Conservation (phyloP, 2,797 vertebrate genomes). For the Melanogrammus aeglefinus region DNA sequence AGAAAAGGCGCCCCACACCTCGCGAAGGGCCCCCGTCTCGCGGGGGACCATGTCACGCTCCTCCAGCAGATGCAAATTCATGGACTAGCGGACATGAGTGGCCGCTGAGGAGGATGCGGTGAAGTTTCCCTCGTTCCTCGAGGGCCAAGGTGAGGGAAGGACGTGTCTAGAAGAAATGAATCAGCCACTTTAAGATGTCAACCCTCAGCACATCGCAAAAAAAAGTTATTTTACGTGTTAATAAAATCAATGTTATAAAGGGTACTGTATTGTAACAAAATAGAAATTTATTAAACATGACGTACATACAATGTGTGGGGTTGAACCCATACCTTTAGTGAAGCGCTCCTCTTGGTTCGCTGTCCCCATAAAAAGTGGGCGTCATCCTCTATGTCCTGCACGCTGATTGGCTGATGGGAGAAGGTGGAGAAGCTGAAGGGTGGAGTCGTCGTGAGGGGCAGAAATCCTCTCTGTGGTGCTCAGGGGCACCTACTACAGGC, state of each 20-base stretch:
- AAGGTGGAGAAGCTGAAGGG: constrained; percentile 73
- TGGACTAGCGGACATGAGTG: constrained; percentile 59
- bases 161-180: constrained; percentile 65
- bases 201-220: background rate
- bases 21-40: constrained; percentile 35
- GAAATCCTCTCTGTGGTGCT: constrained; percentile 61
- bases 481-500: constrained; percentile 66
- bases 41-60: constrained; percentile 65
- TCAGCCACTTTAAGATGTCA: background rate
- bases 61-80: constrained; percentile 57
- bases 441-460: constrained; percentile 77
- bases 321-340: constrained; percentile 53
- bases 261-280: background rate
- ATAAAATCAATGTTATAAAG: too few relatives aligned
- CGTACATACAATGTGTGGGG: background rate
- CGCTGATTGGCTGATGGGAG: constrained; percentile 61
- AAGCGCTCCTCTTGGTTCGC: constrained; percentile 54
- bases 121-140: constrained; percentile 79
- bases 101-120: constrained; percentile 67
- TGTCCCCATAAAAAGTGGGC: constrained; percentile 37
- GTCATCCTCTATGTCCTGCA: constrained; percentile 54
- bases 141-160: constrained; percentile 78
- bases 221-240: background rate
- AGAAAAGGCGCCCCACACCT: constrained; percentile 37
- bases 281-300: background rate